Base-by-base conservation (phyloP, 2,888 invertebrate species). In the Morinoia aosen region DNA sequence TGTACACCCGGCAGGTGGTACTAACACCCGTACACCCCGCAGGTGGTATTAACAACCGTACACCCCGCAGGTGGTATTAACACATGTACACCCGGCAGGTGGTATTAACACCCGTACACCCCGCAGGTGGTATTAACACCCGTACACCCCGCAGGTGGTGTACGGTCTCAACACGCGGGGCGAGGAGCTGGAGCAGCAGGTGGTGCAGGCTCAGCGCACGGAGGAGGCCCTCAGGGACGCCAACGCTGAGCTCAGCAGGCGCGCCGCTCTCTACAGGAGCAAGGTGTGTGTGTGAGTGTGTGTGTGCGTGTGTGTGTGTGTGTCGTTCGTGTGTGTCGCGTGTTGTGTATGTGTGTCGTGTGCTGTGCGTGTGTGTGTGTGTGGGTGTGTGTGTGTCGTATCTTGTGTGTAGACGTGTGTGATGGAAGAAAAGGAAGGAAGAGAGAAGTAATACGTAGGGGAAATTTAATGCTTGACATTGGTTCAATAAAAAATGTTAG, bases 141-240 rank as follows among this genome's bases (percentile, higher is more conserved):
- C 91, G 48, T 48, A 48, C 48, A 48, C 25, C 91, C 40, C 1
- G 58, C 96, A 96, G 96, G 96, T 96, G 93, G 96, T 96, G 94
- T 96, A 96, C 48, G 96, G 96, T 12, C 95, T 96, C 56, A 96
- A 96, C 96, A 96, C 96, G 2, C 95, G 96, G 76, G 96, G 96
- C 58, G 96, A 96, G 94, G 96, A 96, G 64, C 95, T 96, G 25
- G 96, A 96, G 93, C 58, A 94, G 12, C 96, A 96, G 95, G 40
- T 96, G 94, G 91, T 61, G n/a, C n/a, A 58, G 19, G 33, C 95
- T 16, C 95, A 91, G 90, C 95, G 96, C 58, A 25, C 95, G 0
- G 96, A 96, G 93, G 96, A 96, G 93, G 94, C 33, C 16, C 91
- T 95, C 16, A 96, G 88, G 88, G 94, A 95, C 25, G 58, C 90